phyloP scores from a whole-genome alignment of 2,888 invertebrate species.

The Macroteleia sp. region DNA sequence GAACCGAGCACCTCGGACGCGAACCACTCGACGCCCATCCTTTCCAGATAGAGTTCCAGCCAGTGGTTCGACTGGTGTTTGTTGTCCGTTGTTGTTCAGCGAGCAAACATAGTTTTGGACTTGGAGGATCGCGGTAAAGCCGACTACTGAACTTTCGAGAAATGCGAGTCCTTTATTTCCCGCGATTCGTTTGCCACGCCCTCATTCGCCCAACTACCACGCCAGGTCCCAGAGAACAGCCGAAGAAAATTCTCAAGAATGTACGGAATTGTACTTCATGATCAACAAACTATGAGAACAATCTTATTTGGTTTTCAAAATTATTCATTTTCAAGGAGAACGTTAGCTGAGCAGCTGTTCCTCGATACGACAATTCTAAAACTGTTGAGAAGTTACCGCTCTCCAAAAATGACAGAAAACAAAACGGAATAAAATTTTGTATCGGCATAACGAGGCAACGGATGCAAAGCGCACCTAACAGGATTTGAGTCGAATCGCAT shows the following conservation, averaged over 20 bases:
- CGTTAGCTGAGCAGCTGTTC: constrained; percentile 18
- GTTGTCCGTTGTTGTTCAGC: constrained; percentile 77
- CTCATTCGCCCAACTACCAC: constrained; percentile 13
- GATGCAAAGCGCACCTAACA: constrained; percentile 1
- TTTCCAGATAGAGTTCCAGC: constrained; percentile 66
- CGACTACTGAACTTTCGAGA: constrained; percentile 72
- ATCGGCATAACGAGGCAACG: not conserved
- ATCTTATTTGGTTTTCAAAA: constrained; percentile 50
- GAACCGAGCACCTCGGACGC: constrained; percentile 62
- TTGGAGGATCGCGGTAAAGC: constrained; percentile 63
- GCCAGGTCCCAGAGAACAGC: constrained; percentile 19
- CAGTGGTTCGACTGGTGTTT: constrained; percentile 75
- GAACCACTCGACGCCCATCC: constrained; percentile 72
- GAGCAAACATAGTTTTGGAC: constrained; percentile 78
- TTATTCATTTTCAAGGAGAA: constrained; percentile 48
- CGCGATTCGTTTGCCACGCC: constrained; percentile 63
- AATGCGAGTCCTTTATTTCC: constrained; percentile 76
- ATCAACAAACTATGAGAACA: constrained; percentile 43
- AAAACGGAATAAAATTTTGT: too few relatives aligned
- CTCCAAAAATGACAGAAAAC: too few relatives aligned
- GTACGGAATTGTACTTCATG: constrained; percentile 29
- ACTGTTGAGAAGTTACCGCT: too few relatives aligned
- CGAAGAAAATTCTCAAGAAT: constrained; percentile 52
- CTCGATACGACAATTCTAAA: constrained; percentile 12
- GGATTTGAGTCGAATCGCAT: constrained; percentile 4